Evolutionary conservation across 2,797 vertebrate genomes (phyloP).

Genomic region (Lutjanus argentimaculatus): DNA sequence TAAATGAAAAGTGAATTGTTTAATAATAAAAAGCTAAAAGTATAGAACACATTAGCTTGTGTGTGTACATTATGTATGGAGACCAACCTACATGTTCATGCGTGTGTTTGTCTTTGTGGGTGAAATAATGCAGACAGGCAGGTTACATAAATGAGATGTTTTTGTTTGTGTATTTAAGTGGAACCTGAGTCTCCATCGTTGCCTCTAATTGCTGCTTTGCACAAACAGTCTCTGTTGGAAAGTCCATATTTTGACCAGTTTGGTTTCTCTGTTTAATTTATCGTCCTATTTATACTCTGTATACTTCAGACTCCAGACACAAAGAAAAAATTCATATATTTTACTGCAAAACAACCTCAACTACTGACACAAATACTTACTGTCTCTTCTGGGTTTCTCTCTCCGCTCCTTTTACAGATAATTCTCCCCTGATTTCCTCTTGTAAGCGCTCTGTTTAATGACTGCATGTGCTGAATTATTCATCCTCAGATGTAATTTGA

Average conservation of each 20-base stretch:
- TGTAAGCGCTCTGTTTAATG: constrained; percentile 1
- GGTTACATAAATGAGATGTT: constrained; percentile 16
- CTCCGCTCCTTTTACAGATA: background rate
- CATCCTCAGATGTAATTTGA: constrained; percentile 26
- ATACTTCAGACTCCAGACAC: background rate
- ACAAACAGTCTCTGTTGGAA: constrained; percentile 49
- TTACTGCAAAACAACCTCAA: background rate
- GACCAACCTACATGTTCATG: background rate
- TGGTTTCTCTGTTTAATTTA: constrained; percentile 51
- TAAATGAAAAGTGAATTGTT: background rate
- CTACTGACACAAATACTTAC: background rate
- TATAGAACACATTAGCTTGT: no score
- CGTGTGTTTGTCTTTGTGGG: background rate
- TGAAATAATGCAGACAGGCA: background rate
- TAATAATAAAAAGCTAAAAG: background rate
- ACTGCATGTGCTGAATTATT: constrained; percentile 18
- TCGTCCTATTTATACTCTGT: constrained; percentile 36
- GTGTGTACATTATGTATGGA: background rate
- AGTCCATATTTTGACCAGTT: constrained; percentile 29
- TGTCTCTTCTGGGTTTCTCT: background rate
- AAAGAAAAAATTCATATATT: background rate
- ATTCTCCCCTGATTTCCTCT: constrained; percentile 6
- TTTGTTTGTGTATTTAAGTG: constrained; percentile 31
- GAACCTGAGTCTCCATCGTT: constrained; percentile 34
- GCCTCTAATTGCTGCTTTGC: constrained; percentile 59